phyloP scores from a whole-genome alignment of 2,888 invertebrate species.

The Xestoiulus laeticollis region DNA sequence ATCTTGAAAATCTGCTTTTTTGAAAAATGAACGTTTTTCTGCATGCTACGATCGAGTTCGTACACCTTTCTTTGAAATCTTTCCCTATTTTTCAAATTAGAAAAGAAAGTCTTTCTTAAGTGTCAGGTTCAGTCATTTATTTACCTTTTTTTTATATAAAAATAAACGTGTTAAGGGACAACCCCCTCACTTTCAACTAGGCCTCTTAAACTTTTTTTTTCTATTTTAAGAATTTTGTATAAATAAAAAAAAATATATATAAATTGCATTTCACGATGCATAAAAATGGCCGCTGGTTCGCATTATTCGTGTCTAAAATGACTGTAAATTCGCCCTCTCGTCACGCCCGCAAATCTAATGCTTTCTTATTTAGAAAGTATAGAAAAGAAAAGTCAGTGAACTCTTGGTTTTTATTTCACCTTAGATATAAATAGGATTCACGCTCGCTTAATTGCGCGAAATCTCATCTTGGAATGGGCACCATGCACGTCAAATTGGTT shows the following conservation, averaged over 20 bases:
- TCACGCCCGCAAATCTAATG: constrained; percentile 20
- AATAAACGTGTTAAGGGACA: neutral
- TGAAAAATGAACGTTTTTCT: neutral
- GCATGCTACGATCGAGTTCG: neutral
- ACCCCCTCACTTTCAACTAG: neutral
- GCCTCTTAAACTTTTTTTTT: neutral
- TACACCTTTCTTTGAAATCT: neutral
- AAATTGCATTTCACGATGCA: neutral
- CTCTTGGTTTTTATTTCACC: constrained; percentile 1
- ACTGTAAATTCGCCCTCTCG: neutral
- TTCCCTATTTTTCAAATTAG: neutral
- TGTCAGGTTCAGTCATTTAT: neutral
- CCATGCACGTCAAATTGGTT: neutral
- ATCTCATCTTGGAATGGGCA: neutral
- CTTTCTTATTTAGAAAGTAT: neutral
- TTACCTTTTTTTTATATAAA: neutral
- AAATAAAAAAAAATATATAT: neutral
- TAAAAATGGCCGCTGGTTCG: neutral
- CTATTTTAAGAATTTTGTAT: neutral
- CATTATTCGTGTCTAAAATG: neutral
- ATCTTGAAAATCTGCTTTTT: neutral
- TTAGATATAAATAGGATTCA: constrained; percentile 18
- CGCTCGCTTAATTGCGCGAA: constrained; percentile 23
- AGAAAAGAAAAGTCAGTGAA: neutral
- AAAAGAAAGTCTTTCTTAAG: neutral